These are phyloP conservation scores for Aphelenchoides avenae DNA, from an alignment of 1,140 invertebrate genomes.

Conservation along the genomic window DNA sequence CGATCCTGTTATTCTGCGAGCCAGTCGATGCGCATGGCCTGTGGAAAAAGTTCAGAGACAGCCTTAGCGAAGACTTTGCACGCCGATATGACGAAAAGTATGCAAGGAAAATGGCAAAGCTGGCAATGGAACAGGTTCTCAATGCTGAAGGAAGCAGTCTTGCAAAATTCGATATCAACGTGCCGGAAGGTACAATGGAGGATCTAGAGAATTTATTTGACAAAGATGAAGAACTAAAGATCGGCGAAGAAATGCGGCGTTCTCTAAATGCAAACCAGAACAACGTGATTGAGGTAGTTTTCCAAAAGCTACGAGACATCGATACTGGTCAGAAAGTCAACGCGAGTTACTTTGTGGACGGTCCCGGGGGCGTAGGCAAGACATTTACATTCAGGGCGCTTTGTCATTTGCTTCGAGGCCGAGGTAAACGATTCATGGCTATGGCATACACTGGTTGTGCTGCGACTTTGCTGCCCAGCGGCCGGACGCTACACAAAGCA, in stretches of 20 bases:
- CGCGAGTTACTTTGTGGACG: constrained; percentile 1
- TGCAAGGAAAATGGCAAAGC: too few relatives aligned
- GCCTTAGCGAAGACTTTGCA: too few relatives aligned
- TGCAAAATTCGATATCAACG: too few relatives aligned
- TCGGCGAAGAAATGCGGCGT: not conserved
- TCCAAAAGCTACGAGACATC: not conserved
- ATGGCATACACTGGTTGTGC: constrained; percentile 19
- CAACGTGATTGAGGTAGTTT: not conserved
- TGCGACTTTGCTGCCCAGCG: constrained; percentile 15
- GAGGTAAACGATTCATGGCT: not conserved
- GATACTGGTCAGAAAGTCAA: not conserved
- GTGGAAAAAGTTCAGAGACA: too few relatives aligned
- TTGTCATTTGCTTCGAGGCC: constrained; percentile 7
- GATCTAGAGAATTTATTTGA: too few relatives aligned
- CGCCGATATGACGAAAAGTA: too few relatives aligned
- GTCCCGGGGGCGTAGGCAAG: constrained; percentile 26
- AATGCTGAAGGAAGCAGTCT: too few relatives aligned
- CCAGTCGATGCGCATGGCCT: too few relatives aligned
- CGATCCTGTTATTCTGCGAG: too few relatives aligned
- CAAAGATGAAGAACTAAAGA: not conserved
- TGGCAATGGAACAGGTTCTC: too few relatives aligned
- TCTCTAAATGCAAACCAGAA: not conserved
- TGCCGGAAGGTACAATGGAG: too few relatives aligned
- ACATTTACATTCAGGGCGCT: constrained; percentile 16
- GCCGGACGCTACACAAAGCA: constrained; percentile 20